phyloP scores from a whole-genome alignment of 2,797 vertebrate species.

The Crocidura indochinensis region DNA sequence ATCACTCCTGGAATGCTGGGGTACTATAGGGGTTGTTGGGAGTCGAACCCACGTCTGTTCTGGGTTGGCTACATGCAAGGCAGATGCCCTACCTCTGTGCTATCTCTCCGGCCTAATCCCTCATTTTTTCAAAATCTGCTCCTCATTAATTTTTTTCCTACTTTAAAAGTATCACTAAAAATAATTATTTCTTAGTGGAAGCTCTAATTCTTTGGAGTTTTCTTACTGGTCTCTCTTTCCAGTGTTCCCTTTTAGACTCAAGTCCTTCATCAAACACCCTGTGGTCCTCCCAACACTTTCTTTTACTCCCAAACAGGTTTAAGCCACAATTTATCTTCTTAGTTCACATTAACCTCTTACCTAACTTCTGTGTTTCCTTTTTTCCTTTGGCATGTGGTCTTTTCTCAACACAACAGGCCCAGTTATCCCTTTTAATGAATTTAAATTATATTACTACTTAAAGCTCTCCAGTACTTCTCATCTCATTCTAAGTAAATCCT shows the following conservation, averaged over 20 bases:
- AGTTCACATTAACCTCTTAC: background rate
- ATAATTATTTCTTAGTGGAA: no score
- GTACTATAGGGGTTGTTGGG: no score
- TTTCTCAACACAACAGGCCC: background rate
- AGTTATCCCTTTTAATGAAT: background rate
- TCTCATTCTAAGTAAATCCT: conserved; percentile 1
- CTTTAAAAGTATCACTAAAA: background rate
- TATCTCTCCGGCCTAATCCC: no score
- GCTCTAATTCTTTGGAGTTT: background rate
- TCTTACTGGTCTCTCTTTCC: background rate
- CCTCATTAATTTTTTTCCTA: background rate
- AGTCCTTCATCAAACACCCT: conserved; percentile 1
- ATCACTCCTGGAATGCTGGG: no score
- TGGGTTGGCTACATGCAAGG: no score
- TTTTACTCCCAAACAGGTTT: background rate
- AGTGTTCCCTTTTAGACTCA: background rate
- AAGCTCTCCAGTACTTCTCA: background rate
- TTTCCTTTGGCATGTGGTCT: background rate
- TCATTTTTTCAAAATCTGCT: no score
- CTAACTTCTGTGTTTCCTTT: background rate
- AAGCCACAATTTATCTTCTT: background rate
- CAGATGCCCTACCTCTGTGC: no score
- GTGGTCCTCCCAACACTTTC: background rate
- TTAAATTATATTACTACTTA: background rate
- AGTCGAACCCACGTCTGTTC: no score